Evolutionary conservation across 64 coral and sea anemone species (phyloP).

Genomic region (Acropora tenuis): DNA sequence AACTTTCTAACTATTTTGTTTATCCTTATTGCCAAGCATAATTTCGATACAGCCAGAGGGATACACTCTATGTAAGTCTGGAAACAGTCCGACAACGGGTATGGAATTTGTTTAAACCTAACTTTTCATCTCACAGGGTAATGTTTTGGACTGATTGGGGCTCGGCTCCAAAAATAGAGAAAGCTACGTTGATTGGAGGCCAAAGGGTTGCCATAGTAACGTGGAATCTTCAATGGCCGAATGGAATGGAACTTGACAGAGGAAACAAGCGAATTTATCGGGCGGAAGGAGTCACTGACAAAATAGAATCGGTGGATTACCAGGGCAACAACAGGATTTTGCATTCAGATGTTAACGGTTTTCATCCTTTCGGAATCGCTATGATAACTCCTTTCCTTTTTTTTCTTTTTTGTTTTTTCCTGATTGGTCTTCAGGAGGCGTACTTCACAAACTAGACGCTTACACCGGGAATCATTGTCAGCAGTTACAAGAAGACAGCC

Average conservation of each 20-base stretch:
- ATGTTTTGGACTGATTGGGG: constrained; percentile 81
- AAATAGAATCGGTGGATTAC: constrained; percentile 60
- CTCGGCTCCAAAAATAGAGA: constrained; percentile 41
- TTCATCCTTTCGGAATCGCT: constrained; percentile 43
- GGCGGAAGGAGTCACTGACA: constrained; percentile 31
- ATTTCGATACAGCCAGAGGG: background rate
- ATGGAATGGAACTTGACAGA: constrained; percentile 35
- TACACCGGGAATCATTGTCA: background rate
- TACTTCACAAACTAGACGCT: background rate
- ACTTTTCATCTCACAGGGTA: constrained; percentile 23
- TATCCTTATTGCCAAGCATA: background rate
- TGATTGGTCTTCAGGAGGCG: constrained; percentile 6
- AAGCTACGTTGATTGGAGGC: constrained; percentile 39
- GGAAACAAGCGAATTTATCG: constrained; percentile 52
- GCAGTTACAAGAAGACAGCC: background rate
- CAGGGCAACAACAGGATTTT: constrained; percentile 31
- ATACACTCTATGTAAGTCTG: background rate
- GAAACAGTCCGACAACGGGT: background rate
- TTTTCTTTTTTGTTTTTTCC: too few relatives aligned
- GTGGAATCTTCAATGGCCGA: background rate
- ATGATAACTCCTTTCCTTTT: constrained; percentile 4
- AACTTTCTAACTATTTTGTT: background rate
- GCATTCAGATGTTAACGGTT: background rate
- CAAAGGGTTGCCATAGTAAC: constrained; percentile 37
- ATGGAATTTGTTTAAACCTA: background rate